A percentile compares a stretch with the other conserved stretches of the same genome.
Conservation (phyloP, 2,888 invertebrate genomes). For the Teleiodes luculella region DNA sequence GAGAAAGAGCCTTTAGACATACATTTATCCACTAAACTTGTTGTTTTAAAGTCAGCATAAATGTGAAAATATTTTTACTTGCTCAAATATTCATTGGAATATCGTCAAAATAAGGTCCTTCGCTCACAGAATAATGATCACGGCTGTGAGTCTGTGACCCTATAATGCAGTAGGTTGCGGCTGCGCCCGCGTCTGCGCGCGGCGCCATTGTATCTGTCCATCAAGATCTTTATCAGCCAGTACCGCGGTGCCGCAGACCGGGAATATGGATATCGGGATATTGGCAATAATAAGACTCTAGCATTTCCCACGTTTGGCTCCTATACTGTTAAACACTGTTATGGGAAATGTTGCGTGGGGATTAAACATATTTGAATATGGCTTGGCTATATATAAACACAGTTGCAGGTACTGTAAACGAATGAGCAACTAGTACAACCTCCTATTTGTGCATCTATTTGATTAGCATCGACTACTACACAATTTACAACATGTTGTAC, state of each 20-base stretch:
- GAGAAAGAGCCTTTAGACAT: too few relatives aligned
- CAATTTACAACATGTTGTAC: too few relatives aligned
- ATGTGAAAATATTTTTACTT: too few relatives aligned
- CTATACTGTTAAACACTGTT: neutral
- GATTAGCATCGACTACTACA: too few relatives aligned
- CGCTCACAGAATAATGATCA: neutral
- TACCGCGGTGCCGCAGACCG: neutral
- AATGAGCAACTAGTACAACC: too few relatives aligned
- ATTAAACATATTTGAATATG: neutral
- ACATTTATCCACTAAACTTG: too few relatives aligned
- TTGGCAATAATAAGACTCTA: conserved; percentile 3
- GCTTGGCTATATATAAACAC: neutral
- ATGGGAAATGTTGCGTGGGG: neutral
- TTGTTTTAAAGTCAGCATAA: too few relatives aligned
- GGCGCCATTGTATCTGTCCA: conserved; percentile 53
- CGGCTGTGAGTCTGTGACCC: neutral
- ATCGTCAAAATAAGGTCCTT: neutral
- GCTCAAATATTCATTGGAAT: too few relatives aligned
- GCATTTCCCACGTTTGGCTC: conserved; percentile 4
- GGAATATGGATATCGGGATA: conserved; percentile 7
- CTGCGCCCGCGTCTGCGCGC: conserved; percentile 18
- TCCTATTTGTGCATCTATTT: too few relatives aligned
- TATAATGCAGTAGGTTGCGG: neutral
- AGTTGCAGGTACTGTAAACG: too few relatives aligned
- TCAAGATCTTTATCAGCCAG: conserved; percentile 54